These are phyloP conservation scores for Metopia argyrocephala DNA, from an alignment of 2,888 invertebrate species.

Conservation along the genomic window DNA sequence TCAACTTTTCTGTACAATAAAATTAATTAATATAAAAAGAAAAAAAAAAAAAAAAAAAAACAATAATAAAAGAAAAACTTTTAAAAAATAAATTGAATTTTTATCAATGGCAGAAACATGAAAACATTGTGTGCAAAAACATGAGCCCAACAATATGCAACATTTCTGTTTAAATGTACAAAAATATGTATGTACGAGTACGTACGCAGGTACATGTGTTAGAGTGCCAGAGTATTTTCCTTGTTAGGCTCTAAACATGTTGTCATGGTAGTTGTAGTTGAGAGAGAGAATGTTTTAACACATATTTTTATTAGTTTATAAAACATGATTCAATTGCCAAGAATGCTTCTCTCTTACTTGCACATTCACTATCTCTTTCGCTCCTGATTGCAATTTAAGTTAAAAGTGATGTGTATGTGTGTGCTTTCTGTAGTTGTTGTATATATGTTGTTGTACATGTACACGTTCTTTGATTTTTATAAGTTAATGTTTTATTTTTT, in stretches of 20 bases:
- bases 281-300: slow-evolving; percentile 27
- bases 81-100: slow-evolving; percentile 44
- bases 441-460: neutral
- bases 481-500: slow-evolving; percentile 10
- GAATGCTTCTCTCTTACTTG: neutral
- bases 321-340: slow-evolving; percentile 43
- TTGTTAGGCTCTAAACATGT: neutral
- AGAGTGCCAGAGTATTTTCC: too few species aligned
- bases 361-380: neutral
- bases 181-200: neutral
- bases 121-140: slow-evolving; percentile 24
- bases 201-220: neutral
- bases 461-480: slow-evolving; percentile 1
- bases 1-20: neutral
- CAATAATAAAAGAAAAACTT: neutral
- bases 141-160: slow-evolving; percentile 18
- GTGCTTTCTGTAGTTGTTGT: neutral
- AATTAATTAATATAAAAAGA: neutral
- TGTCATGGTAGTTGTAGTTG: slow-evolving; percentile 3
- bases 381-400: neutral
- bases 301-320: slow-evolving; percentile 38
- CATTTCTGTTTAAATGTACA: neutral
- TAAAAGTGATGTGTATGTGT: neutral
- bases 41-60: slow-evolving; percentile 21
- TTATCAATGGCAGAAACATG: slow-evolving; percentile 36